A percentile compares a stretch with the other conserved stretches of the same genome.
These are phyloP conservation scores for Procavia capensis DNA, from an alignment of 2,113 vertebrate genomes.

Conservation along the genomic window DNA sequence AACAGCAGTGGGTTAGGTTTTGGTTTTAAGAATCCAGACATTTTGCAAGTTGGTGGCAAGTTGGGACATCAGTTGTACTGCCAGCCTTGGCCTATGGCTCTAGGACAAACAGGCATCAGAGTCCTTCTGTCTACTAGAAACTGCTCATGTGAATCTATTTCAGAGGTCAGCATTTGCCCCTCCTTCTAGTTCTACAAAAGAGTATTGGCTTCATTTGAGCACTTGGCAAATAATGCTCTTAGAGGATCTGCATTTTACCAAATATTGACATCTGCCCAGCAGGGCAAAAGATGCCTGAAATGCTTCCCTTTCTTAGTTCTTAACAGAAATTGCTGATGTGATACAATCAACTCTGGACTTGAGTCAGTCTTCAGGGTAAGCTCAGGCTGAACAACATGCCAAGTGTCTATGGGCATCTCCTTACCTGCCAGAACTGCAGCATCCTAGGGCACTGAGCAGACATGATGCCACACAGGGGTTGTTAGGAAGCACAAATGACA, in stretches of 20 bases:
- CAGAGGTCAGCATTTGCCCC: background rate
- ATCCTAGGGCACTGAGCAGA: background rate
- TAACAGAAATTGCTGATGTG: background rate
- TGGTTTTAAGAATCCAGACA: too few relatives aligned
- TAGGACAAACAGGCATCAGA: background rate
- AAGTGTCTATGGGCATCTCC: background rate
- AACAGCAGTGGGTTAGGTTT: too few relatives aligned
- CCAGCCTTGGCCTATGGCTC: background rate
- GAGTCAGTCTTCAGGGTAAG: background rate
- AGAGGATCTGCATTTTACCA: background rate
- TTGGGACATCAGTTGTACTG: background rate
- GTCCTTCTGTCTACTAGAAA: background rate
- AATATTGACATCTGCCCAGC: slow-evolving; percentile 38
- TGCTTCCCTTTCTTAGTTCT: background rate
- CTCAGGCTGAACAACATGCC: background rate
- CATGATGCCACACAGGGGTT: background rate
- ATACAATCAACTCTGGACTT: background rate
- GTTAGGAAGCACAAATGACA: background rate
- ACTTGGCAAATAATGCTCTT: background rate
- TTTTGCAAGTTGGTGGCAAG: slow-evolving; percentile 4
- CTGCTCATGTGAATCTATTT: background rate
- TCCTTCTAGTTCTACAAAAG: slow-evolving; percentile 11
- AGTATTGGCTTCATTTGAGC: slow-evolving; percentile 28
- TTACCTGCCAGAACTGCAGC: background rate
- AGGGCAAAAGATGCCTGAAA: slow-evolving; percentile 29